Percentiles rank a stretch among this genome's conserved stretches.
phyloP scores from a whole-genome alignment of 2,888 invertebrate genomes.

The Callimorpha dominula region DNA sequence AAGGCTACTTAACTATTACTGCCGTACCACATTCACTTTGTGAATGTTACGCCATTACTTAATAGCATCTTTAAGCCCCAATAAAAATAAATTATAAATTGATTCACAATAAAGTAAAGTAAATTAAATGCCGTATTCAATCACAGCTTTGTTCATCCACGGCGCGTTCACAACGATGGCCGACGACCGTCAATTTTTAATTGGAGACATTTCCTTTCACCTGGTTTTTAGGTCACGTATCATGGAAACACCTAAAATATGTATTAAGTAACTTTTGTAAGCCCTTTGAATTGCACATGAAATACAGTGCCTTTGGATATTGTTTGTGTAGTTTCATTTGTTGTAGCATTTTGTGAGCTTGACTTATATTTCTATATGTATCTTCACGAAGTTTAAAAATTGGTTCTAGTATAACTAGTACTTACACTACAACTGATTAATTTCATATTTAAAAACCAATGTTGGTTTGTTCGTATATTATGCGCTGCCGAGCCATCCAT shows the following conservation, averaged over 20 bases:
- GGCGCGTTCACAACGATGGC: conserved; percentile 58
- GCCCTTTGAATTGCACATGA: conserved; percentile 22
- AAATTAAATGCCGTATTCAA: conserved; percentile 31
- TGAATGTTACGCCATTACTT: neutral
- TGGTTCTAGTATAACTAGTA: no score
- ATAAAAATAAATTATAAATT: neutral
- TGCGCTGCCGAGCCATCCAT: no score
- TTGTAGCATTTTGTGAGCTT: neutral
- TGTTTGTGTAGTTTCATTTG: conserved; percentile 12
- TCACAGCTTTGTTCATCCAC: conserved; percentile 49
- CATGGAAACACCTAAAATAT: conserved; percentile 61
- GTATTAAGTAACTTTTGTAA: conserved; percentile 54
- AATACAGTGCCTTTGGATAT: conserved; percentile 26
- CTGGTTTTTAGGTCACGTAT: conserved; percentile 71
- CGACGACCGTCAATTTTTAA: conserved; percentile 77
- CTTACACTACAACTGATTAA: no score
- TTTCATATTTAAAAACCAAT: no score
- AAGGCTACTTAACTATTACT: neutral
- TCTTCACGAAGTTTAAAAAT: neutral
- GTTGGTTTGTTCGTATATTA: no score
- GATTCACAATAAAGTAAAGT: conserved; percentile 9
- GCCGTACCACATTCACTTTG: neutral
- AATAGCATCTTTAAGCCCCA: neutral
- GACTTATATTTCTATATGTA: no score
- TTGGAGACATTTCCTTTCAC: conserved; percentile 75